These are phyloP conservation scores for Atta colombica DNA, from an alignment of 1,140 invertebrate species.

Conservation along the genomic window DNA sequence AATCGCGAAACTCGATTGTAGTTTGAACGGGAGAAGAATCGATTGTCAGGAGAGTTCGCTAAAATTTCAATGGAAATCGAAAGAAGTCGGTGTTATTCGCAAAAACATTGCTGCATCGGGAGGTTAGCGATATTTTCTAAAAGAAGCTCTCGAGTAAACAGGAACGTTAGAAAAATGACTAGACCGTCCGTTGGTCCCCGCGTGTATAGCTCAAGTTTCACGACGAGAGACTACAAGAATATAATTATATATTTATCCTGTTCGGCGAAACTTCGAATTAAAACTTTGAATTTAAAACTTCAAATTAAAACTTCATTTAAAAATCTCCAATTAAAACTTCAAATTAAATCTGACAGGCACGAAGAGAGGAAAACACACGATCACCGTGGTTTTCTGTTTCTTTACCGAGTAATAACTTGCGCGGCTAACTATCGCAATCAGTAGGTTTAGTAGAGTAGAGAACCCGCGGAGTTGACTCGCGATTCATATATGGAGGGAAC, in stretches of 20 bases:
- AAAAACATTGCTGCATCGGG: conserved; percentile 35
- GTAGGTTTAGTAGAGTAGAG: not conserved
- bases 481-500: conserved; percentile 14
- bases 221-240: conserved; percentile 23
- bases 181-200: not conserved
- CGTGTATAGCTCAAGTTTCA: conserved; percentile 17
- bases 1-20: conserved; percentile 49
- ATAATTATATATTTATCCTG: conserved; percentile 61
- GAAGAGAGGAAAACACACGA: not conserved
- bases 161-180: conserved; percentile 3
- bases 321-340: conserved; percentile 54
- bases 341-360: conserved; percentile 39
- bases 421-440: conserved; percentile 16
- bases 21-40: conserved; percentile 32
- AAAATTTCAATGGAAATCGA: conserved; percentile 54
- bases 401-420: conserved; percentile 24
- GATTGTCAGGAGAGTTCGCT: conserved; percentile 30
- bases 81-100: conserved; percentile 11
- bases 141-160: conserved; percentile 35
- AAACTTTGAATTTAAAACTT: conserved; percentile 47
- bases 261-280: conserved; percentile 29
- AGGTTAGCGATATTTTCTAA: conserved; percentile 36
- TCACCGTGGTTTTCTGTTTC: not conserved
- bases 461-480: conserved; percentile 34
- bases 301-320: conserved; percentile 29